These are phyloP conservation scores for Azemiops feae DNA, from an alignment of 2,113 vertebrate genomes.

Conservation along the genomic window DNA sequence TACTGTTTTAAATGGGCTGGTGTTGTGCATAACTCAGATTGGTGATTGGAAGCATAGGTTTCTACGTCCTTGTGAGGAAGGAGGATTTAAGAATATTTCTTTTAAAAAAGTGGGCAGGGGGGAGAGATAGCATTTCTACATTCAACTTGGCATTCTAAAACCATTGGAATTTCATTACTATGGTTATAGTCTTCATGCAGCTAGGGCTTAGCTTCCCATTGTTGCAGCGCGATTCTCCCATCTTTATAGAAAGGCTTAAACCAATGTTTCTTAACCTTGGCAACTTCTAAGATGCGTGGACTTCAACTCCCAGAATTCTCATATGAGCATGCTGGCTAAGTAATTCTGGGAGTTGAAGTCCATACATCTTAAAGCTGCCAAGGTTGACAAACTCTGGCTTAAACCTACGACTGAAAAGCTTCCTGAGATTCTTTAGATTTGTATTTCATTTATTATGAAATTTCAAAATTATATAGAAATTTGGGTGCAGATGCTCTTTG, in stretches of 20 bases:
- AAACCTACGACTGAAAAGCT: slow-evolving; percentile 39
- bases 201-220: slow-evolving; percentile 53
- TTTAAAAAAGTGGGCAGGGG: background rate
- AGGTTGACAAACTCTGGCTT: slow-evolving; percentile 33
- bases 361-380: no score
- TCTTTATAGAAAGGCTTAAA: slow-evolving; percentile 54
- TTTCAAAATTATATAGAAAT: slow-evolving; percentile 32
- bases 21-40: slow-evolving; percentile 6
- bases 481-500: slow-evolving; percentile 24
- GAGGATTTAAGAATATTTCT: background rate
- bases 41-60: slow-evolving; percentile 17
- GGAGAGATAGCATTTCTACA: slow-evolving; percentile 28
- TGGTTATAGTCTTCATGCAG: slow-evolving; percentile 60
- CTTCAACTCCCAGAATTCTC: no score
- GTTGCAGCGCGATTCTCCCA: slow-evolving; percentile 39
- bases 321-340: no score
- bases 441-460: background rate
- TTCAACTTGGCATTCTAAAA: slow-evolving; percentile 44
- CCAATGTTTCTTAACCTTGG: no score
- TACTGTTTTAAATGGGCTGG: slow-evolving; percentile 1
- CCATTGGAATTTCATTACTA: slow-evolving; percentile 39
- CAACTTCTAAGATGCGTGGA: no score
- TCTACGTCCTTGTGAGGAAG: background rate
- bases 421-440: slow-evolving; percentile 35
- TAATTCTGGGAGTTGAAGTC: no score